Evolutionary conservation across 1,140 invertebrate species (phyloP), one percentile per base, ranked within the genome.

Genomic region (Saccostrea cuccullata): DNA sequence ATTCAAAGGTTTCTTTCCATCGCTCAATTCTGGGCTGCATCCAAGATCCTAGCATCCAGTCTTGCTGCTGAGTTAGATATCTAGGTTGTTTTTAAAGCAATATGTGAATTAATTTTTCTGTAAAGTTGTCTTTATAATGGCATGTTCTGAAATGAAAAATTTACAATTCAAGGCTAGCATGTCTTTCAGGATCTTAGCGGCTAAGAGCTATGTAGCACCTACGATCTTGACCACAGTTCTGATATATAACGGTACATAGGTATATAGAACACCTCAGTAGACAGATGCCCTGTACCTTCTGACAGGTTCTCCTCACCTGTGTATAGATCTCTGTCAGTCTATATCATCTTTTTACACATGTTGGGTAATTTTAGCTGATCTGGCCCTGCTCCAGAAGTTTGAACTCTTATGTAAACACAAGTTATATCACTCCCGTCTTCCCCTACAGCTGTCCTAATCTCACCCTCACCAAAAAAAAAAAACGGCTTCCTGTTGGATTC

Each of bases 331-430:
- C 70, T 77, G 26, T 36, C 23, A 77, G 30, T 77, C 23, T 77
- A 40, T 2, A 26, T 77, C 70, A 77, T 77, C 70, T 77, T 77
- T 77, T 77, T 77, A 77, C 70, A 77, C 70, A 77, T 77, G 70
- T 77, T 77, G 70, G 13, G 30, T 36, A 30, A 77, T 77, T 30
- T 30, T 36, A 77, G 70, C 26, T 15, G 26, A 30, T 77, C 70
- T 77, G 23, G 70, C 23, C 23, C 26, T 26, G 4, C 58, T 64
- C 58, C 58, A 64, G 58, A 64, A 64, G 6, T 20, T 17, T 6
- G n/a, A 64, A 64, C 15, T 17, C 1, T 77, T 36, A 30, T 77
- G 23, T 77, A 77, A 77, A 36, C 70, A 30, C 70, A 30, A 2
- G 23, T 77, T 77, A 77, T 36, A 26, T 77, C 70, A 36, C 15